A percentile compares a stretch with the other conserved stretches of the same genome.
These are phyloP conservation scores for Sesia apiformis DNA, from an alignment of 2,888 invertebrate genomes.

Conservation along the genomic window DNA sequence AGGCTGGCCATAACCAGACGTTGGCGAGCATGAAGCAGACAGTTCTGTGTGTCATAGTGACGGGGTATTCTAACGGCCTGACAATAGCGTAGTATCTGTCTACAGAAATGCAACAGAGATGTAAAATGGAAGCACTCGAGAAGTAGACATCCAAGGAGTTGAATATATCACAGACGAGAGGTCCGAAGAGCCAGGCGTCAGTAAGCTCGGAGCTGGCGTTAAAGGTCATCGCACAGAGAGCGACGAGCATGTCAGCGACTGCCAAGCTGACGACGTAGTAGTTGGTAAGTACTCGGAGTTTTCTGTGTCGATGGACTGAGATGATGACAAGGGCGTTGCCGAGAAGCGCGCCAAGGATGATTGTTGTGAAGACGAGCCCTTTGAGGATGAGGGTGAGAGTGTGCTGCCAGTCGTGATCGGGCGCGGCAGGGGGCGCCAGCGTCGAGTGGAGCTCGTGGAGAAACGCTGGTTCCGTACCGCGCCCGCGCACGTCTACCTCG, in stretches of 20 bases:
- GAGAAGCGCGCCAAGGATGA: conserved; percentile 91
- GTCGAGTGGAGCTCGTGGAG: conserved; percentile 61
- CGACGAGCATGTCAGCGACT: conserved; percentile 94
- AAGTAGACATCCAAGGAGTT: conserved; percentile 96
- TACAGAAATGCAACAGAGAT: conserved; percentile 95
- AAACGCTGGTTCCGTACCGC: conserved; percentile 67
- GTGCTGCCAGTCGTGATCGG: conserved; percentile 54
- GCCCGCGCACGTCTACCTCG: conserved; percentile 67
- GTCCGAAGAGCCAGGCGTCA: conserved; percentile 92
- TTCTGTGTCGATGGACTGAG: conserved; percentile 85
- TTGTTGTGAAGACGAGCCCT: conserved; percentile 86
- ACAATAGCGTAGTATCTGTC: conserved; percentile 95
- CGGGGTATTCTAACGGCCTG: conserved; percentile 92
- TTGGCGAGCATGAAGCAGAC: conserved; percentile 88
- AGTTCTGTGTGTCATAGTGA: conserved; percentile 90
- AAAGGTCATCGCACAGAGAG: conserved; percentile 93
- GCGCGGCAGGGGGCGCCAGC: conserved; percentile 67
- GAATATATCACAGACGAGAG: conserved; percentile 94
- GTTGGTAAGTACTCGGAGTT: conserved; percentile 91
- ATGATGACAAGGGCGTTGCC: conserved; percentile 95
- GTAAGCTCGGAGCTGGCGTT: conserved; percentile 91
- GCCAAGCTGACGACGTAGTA: conserved; percentile 97
- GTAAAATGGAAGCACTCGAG: conserved; percentile 92
- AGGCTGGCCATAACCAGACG: conserved; percentile 93
- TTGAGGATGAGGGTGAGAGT: conserved; percentile 79